Evolutionary conservation across 1,140 invertebrate genomes (phyloP).

Genomic region (Sycophaga agraensis): DNA sequence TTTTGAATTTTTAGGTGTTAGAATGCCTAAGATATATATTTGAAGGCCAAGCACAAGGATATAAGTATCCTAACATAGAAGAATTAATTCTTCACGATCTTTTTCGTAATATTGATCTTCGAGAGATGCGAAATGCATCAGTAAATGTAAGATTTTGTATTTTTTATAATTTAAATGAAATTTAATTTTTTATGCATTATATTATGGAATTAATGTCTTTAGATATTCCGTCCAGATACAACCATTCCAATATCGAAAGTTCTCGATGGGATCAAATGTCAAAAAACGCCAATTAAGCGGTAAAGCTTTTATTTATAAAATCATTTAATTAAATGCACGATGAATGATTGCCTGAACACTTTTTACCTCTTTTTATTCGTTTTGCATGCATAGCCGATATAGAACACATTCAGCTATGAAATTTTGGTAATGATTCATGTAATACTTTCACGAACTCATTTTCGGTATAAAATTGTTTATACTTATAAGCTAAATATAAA

Average conservation of each 20-base stretch:
- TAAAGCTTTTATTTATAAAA: conserved; percentile 28
- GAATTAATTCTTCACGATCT: conserved; percentile 79
- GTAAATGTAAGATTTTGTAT: conserved; percentile 54
- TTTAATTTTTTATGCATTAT: background rate
- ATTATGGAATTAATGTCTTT: conserved; percentile 18
- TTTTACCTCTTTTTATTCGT: conserved; percentile 24
- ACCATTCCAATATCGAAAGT: conserved; percentile 51
- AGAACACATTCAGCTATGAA: conserved; percentile 39
- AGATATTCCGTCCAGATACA: conserved; percentile 56
- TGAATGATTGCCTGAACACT: conserved; percentile 9
- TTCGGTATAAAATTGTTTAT: background rate
- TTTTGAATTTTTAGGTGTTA: conserved; percentile 62
- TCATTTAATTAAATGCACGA: background rate
- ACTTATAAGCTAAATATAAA: conserved; percentile 3
- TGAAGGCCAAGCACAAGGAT: conserved; percentile 59
- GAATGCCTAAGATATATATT: conserved; percentile 83
- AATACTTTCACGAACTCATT: conserved; percentile 4
- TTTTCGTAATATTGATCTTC: conserved; percentile 83
- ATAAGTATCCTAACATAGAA: conserved; percentile 69
- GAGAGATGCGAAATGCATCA: conserved; percentile 73
- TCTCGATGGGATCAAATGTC: conserved; percentile 52
- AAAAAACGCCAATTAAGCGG: conserved; percentile 46
- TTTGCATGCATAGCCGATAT: conserved; percentile 47
- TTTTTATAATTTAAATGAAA: conserved; percentile 14
- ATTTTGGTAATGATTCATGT: conserved; percentile 42